Conservation (phyloP, 2,113 vertebrate genomes). For the Carlito syrichta region DNA sequence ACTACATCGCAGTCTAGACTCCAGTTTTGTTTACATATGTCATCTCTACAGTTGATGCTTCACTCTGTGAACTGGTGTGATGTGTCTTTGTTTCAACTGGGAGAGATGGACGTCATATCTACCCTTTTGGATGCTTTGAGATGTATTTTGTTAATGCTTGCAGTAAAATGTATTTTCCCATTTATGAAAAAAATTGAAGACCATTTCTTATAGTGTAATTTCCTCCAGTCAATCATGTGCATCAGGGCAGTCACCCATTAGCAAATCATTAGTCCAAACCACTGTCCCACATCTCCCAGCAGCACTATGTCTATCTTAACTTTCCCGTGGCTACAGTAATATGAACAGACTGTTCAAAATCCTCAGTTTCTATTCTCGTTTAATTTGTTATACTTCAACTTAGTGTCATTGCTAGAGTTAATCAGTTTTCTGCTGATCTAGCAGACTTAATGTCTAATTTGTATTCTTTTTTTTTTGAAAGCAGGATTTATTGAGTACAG, state of each 20-base stretch:
- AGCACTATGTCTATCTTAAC: conserved; percentile 29
- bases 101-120: neutral
- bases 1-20: neutral
- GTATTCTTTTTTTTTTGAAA: conserved; percentile 46
- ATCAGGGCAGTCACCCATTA: conserved; percentile 36
- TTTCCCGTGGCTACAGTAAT: conserved; percentile 23
- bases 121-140: neutral
- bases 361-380: conserved; percentile 8
- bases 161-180: neutral
- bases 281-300: conserved; percentile 16
- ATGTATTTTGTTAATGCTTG: conserved; percentile 33
- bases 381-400: conserved; percentile 42
- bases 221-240: conserved; percentile 18
- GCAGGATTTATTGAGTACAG: no score
- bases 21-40: neutral
- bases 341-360: conserved; percentile 36
- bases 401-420: conserved; percentile 5
- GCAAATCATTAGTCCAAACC: conserved; percentile 51
- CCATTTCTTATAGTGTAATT: conserved; percentile 25
- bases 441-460: conserved; percentile 43
- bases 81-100: neutral
- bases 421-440: conserved; percentile 30
- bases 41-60: neutral
- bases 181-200: neutral
- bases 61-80: neutral